phyloP scores from a whole-genome alignment of 2,888 invertebrate species.

The Allygus modestus region DNA sequence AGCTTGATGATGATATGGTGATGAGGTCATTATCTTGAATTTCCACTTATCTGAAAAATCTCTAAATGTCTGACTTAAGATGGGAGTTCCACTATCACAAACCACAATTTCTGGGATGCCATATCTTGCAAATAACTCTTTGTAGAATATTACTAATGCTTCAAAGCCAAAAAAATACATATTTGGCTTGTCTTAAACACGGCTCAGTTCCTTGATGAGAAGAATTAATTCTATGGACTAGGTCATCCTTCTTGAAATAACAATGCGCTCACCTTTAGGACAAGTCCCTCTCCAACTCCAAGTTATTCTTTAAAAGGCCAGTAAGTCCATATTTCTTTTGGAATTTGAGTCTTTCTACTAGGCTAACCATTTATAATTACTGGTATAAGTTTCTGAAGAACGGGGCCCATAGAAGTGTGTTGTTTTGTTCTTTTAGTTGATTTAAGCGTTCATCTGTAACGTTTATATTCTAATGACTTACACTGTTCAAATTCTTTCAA shows the following conservation, averaged over 20 bases:
- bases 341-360: background rate
- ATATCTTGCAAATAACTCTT: background rate
- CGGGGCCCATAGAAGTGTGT: too few species aligned
- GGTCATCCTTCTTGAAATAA: background rate
- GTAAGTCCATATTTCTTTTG: background rate
- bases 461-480: background rate
- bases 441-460: background rate
- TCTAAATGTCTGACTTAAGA: background rate
- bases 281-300: background rate
- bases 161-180: background rate
- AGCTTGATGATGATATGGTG: background rate
- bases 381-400: background rate
- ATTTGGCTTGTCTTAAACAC: background rate
- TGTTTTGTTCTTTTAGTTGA: background rate
- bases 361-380: background rate
- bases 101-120: background rate
- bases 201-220: background rate
- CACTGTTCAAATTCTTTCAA: background rate
- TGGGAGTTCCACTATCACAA: background rate
- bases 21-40: background rate
- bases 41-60: constrained; percentile 3
- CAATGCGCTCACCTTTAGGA: background rate
- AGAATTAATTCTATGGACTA: background rate
- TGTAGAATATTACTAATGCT: background rate
- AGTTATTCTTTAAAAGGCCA: background rate